phyloP scores from a whole-genome alignment of 2,888 invertebrate genomes.

The Noctuana brunneofusca region DNA sequence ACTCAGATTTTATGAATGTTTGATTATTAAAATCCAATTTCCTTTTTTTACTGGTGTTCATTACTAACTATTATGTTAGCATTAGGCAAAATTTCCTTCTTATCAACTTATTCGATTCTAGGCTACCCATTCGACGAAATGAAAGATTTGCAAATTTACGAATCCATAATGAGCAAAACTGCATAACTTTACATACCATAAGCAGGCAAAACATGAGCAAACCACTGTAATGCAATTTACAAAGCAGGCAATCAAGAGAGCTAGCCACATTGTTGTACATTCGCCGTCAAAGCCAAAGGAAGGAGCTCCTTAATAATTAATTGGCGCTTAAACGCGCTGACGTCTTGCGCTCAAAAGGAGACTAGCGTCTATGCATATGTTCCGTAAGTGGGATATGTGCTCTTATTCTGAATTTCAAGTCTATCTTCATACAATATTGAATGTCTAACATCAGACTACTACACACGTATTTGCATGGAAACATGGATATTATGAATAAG shows the following conservation, averaged over 20 bases:
- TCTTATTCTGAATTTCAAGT: slow-evolving; percentile 33
- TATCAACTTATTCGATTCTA: too few species aligned
- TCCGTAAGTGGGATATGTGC: slow-evolving; percentile 48
- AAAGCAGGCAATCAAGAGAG: slow-evolving; percentile 76
- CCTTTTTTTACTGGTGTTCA: background rate
- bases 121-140: background rate
- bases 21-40: slow-evolving; percentile 1
- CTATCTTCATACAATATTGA: slow-evolving; percentile 33
- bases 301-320: slow-evolving; percentile 79
- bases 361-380: slow-evolving; percentile 71
- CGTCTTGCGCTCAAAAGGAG: slow-evolving; percentile 71
- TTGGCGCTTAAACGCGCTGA: slow-evolving; percentile 79
- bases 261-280: slow-evolving; percentile 77
- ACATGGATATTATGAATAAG: background rate
- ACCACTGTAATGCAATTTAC: slow-evolving; percentile 72
- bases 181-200: slow-evolving; percentile 28
- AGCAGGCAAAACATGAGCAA: slow-evolving; percentile 51
- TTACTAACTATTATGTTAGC: too few species aligned
- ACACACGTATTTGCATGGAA: slow-evolving; percentile 13
- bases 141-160: background rate
- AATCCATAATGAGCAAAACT: slow-evolving; percentile 17
- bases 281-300: slow-evolving; percentile 78
- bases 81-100: too few species aligned
- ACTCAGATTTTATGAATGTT: slow-evolving; percentile 1
- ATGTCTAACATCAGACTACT: slow-evolving; percentile 23